Base-by-base conservation (phyloP, 2,113 vertebrate species). In the Hemibagrus wyckioides region DNA sequence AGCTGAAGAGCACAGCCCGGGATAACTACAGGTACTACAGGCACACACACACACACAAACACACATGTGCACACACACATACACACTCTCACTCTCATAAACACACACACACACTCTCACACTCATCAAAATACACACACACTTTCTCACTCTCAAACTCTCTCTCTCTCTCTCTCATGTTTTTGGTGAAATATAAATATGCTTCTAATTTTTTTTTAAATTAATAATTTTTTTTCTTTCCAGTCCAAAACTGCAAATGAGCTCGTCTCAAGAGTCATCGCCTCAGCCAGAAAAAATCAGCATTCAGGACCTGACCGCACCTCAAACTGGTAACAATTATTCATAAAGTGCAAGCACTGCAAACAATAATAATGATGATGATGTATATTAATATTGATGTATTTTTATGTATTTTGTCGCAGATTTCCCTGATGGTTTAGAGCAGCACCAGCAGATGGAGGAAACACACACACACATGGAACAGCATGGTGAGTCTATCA, bases 241-340 rank as follows among this genome's bases (percentile, higher is more conserved):
- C 89, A 96, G 95, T 82, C 91, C 91, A 41, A 54, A 92, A 50
- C 56, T 83, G 0, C 90, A 91, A 75, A 87, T 84, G 54, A 15
- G 90, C 83, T 93, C 91, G 14, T 88, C 87, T n/a, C 71, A 81
- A 4, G 93, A 92, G 57, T 94, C 95, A 3, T 95, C 95, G 5
- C 94, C 95, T 2, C 91, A 92, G 83, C 95, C 95, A 0, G 94
- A 94, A 87, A 94, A 91, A 89, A 94, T 96, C 83, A 91, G 67
- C 77, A 83, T 95, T 0, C 92, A 94, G 56, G 95, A 96, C 75
- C 95, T 96, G 65, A 92, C 92, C 4, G 91, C 90, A 44, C 86
- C 83, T 33, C 61, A 76, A 15, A 80, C 91, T 93, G 92, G 94
- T 95, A 92, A 57, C 9, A 56, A 54, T 10, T 19, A 8, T 19